Percentiles rank a stretch among this genome's conserved stretches.
Conservation (phyloP, 1,140 invertebrate species). For the Euschistus heros region DNA sequence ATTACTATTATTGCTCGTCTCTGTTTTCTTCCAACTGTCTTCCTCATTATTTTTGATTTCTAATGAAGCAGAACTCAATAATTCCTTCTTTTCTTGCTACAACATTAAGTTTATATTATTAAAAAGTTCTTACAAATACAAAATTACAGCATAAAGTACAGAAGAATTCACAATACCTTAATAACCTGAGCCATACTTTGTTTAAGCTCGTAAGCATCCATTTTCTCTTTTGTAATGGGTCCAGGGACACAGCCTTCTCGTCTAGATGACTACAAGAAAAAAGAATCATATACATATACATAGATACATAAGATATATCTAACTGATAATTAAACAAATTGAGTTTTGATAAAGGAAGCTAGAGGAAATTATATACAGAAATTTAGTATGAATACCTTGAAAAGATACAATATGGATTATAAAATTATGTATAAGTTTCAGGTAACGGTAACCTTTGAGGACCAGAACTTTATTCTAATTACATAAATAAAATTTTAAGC, state of each 20-base stretch:
- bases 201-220: slow-evolving; percentile 46
- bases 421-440: too few relatives aligned
- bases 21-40: background rate
- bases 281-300: too few relatives aligned
- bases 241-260: slow-evolving; percentile 41
- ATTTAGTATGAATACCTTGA: too few relatives aligned
- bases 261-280: background rate
- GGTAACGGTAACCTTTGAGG: too few relatives aligned
- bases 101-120: background rate
- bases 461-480: too few relatives aligned
- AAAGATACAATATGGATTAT: too few relatives aligned
- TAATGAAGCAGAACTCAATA: slow-evolving; percentile 3
- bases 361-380: too few relatives aligned
- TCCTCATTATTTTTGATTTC: slow-evolving; percentile 6
- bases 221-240: slow-evolving; percentile 49
- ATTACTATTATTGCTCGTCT: background rate
- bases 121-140: background rate
- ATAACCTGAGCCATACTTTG: slow-evolving; percentile 9
- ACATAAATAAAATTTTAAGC: too few relatives aligned
- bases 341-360: too few relatives aligned
- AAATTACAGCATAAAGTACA: background rate
- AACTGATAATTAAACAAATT: too few relatives aligned
- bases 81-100: slow-evolving; percentile 13
- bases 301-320: too few relatives aligned
- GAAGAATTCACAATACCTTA: background rate